phyloP scores from a whole-genome alignment of 2,113 vertebrate species.

The Cygnus buccinator region DNA sequence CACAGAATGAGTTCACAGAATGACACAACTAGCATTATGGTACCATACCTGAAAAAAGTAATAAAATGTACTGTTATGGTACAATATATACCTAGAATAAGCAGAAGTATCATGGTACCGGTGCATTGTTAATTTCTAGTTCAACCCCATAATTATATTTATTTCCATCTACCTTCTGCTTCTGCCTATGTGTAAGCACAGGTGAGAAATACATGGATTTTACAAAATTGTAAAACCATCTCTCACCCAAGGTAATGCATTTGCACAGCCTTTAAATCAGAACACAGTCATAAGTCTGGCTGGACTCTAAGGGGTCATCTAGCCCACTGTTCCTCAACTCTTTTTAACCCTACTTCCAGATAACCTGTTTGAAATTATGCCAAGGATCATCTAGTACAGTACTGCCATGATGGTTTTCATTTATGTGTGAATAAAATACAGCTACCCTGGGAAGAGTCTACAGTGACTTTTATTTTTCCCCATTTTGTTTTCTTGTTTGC shows the following conservation, averaged over 20 bases:
- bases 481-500: background rate
- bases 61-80: background rate
- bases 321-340: background rate
- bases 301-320: background rate
- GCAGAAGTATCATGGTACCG: background rate
- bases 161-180: background rate
- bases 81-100: background rate
- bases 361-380: background rate
- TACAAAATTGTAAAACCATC: background rate
- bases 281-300: background rate
- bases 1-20: background rate
- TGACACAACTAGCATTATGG: rapidly evolving
- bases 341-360: background rate
- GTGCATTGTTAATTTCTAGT: background rate
- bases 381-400: background rate
- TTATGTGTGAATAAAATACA: background rate
- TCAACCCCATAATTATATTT: background rate
- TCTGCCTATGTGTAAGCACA: background rate
- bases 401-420: background rate
- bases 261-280: background rate
- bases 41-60: background rate
- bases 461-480: background rate
- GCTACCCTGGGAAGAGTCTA: background rate
- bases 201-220: background rate
- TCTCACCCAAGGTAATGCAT: background rate